Percentiles rank a stretch among this genome's conserved stretches.
These are phyloP conservation scores for Therioaphis trifolii DNA, from an alignment of 2,888 invertebrate species.

Conservation along the genomic window DNA sequence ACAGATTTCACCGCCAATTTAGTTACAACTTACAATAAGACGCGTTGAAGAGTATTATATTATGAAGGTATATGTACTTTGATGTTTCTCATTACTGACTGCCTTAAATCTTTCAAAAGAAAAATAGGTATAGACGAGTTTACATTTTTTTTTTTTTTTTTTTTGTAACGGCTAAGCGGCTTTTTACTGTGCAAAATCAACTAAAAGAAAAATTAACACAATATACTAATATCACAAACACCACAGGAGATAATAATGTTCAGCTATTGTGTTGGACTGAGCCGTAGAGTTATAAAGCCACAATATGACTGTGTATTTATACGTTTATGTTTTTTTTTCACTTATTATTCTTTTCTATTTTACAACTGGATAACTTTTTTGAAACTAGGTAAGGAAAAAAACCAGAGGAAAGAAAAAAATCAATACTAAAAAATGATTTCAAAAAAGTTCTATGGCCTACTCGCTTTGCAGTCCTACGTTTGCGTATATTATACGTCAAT, in stretches of 20 bases:
- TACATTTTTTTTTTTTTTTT: too few relatives aligned
- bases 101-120: too few relatives aligned
- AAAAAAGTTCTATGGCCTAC: neutral
- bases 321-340: neutral
- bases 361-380: neutral
- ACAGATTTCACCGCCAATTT: too few relatives aligned
- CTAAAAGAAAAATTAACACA: neutral
- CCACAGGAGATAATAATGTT: neutral
- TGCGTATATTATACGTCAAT: too few relatives aligned
- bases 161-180: neutral
- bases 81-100: too few relatives aligned
- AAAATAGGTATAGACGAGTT: neutral
- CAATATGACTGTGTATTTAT: neutral
- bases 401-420: neutral
- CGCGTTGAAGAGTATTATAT: neutral
- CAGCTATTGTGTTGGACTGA: neutral
- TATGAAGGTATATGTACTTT: neutral
- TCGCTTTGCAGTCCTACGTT: neutral
- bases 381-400: neutral
- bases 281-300: neutral
- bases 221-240: neutral
- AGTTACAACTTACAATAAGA: neutral
- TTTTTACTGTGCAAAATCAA: neutral
- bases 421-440: neutral
- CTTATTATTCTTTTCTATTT: too few relatives aligned